Evolutionary conservation across 1,140 invertebrate species (phyloP), one percentile per base, ranked within the genome.

Genomic region (Sminthurides bifidus): DNA sequence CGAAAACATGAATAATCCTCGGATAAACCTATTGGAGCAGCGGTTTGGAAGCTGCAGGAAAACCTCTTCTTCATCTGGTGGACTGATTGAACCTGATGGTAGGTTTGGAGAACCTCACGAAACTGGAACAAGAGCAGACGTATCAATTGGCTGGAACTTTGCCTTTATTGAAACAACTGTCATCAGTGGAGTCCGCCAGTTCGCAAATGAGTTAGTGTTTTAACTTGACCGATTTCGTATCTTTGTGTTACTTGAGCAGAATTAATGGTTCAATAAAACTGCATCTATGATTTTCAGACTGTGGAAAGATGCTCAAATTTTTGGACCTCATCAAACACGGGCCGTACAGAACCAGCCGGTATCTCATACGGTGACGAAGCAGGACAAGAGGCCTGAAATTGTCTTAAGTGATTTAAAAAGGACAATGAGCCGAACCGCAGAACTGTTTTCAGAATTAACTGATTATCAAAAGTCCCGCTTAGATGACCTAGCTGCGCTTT

Each of bases 391-490:
- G n/a, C n/a, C n/a, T n/a, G n/a, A n/a, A n/a, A n/a, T n/a, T n/a
- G n/a, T n/a, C n/a, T n/a, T n/a, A n/a, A n/a, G n/a, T n/a, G n/a
- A n/a, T 12, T 14, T 8, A 21, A 10, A 30, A 8, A 41, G 33
- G 37, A 15, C 5, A 35, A n/a, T 33, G 19, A 6, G 41, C 24
- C 49, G 56, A 14, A 52, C 53, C 6, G 45, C 46, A 3, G 56
- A 62, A 53, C 23, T 58, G 10, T 40, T 46, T 3, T 10, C 38
- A 23, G 45, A 54, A 44, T 17, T 58, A 8, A 52, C 14, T 43
- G 10, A 50, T 2, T 40, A 54, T 10, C 46, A 52, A 33, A 23
- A 40, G 21, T 26, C 37, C 3, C 24, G 43, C 15, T 24, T 62
- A 21, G 53, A 58, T 23, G 8, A 45, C 23, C 31, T 58, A 2